Percentiles rank a stretch among this genome's conserved stretches.
These are phyloP conservation scores for Agrilus cyanescens DNA, from an alignment of 2,888 invertebrate genomes.

Conservation along the genomic window DNA sequence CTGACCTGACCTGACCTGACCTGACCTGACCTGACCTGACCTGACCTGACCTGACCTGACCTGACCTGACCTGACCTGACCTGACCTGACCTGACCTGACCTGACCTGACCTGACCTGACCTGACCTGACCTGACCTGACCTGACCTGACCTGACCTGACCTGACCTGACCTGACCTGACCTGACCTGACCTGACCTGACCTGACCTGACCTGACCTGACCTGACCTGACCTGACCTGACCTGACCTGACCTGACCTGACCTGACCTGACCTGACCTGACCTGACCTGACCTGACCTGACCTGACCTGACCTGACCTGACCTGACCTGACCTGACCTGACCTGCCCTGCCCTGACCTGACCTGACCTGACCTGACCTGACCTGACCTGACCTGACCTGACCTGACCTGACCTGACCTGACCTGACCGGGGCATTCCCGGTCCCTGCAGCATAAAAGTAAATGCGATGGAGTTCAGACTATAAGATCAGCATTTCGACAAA, in stretches of 20 bases:
- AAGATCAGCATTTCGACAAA: too few species aligned
- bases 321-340: neutral
- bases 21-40: too few species aligned
- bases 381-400: neutral
- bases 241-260: slow-evolving; percentile 17
- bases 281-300: slow-evolving; percentile 5
- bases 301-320: neutral
- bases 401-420: neutral
- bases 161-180: slow-evolving; percentile 14
- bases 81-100: too few species aligned
- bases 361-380: neutral
- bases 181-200: slow-evolving; percentile 16
- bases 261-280: slow-evolving; percentile 17
- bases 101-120: slow-evolving; percentile 13
- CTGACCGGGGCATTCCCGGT: too few species aligned
- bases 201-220: slow-evolving; percentile 17
- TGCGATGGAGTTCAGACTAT: too few species aligned
- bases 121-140: slow-evolving; percentile 14
- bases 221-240: slow-evolving; percentile 12
- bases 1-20: too few species aligned
- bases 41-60: too few species aligned
- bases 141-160: slow-evolving; percentile 15
- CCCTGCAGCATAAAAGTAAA: too few species aligned
- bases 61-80: too few species aligned
- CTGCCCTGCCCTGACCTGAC: neutral